phyloP scores from a whole-genome alignment of 2,888 invertebrate species.

The Sclerodermus sp. region DNA sequence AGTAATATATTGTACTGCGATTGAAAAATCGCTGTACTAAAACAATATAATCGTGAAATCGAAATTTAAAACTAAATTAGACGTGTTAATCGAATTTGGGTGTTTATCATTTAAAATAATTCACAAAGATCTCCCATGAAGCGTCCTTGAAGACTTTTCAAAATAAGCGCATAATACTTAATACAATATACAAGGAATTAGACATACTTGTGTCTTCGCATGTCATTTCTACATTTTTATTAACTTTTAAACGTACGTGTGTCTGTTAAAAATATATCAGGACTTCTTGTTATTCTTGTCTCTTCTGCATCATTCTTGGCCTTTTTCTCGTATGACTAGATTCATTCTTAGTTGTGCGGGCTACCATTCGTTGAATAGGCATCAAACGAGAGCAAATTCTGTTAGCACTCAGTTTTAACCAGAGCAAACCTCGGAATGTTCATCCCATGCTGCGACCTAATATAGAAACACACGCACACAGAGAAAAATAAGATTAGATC shows the following conservation, averaged over 20 bases:
- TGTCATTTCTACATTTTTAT: slow-evolving; percentile 20
- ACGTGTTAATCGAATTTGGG: no score
- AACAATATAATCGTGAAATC: no score
- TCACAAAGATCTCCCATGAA: no score
- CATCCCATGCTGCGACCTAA: slow-evolving; percentile 85
- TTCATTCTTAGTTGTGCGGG: slow-evolving; percentile 42
- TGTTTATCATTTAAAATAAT: no score
- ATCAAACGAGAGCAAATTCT: no score
- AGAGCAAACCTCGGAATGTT: slow-evolving; percentile 82
- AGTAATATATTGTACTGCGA: no score
- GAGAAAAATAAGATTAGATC: no score
- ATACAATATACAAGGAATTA: not conserved
- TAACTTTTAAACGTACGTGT: slow-evolving; percentile 21
- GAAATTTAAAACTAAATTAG: no score
- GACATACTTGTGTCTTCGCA: not conserved
- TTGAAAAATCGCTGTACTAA: no score
- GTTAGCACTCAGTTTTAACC: slow-evolving; percentile 60
- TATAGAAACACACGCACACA: slow-evolving; percentile 36
- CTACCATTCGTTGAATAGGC: slow-evolving; percentile 11
- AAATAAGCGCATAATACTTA: not conserved
- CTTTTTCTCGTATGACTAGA: slow-evolving; percentile 53
- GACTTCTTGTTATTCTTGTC: slow-evolving; percentile 8
- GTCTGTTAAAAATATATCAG: slow-evolving; percentile 33
- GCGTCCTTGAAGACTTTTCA: no score
- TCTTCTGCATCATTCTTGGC: slow-evolving; percentile 18